Conservation (phyloP, 1,140 invertebrate species). For the Aphis craccivora region DNA sequence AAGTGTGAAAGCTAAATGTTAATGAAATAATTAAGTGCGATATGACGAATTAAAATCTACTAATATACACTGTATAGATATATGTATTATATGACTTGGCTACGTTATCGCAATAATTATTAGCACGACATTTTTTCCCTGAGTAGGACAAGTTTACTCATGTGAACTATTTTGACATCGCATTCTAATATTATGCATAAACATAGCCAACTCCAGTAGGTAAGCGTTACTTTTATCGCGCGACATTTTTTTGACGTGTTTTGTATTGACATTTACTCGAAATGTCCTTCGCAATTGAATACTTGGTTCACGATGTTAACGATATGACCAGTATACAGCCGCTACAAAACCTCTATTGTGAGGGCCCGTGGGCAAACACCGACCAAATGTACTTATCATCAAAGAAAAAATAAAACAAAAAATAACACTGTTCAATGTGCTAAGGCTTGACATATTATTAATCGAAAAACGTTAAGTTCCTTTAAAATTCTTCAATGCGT, state of each 20-base stretch:
- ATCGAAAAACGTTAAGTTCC: background rate
- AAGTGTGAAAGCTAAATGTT: background rate
- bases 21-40: background rate
- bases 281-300: conserved; percentile 1
- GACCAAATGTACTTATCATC: background rate
- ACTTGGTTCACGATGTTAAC: background rate
- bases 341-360: background rate
- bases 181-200: conserved; percentile 12
- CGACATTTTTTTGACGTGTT: conserved; percentile 9
- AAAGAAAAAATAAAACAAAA: background rate
- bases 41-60: background rate
- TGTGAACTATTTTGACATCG: background rate
- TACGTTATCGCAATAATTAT: background rate
- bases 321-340: too few relatives aligned
- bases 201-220: background rate
- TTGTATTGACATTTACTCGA: background rate
- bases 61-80: background rate
- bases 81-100: background rate
- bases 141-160: background rate
- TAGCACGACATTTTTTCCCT: background rate
- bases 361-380: too few relatives aligned
- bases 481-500: background rate
- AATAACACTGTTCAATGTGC: background rate
- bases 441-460: background rate
- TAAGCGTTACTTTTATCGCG: background rate